Conservation (phyloP, 2,888 invertebrate species). For the Trissolcus brochymenae region DNA sequence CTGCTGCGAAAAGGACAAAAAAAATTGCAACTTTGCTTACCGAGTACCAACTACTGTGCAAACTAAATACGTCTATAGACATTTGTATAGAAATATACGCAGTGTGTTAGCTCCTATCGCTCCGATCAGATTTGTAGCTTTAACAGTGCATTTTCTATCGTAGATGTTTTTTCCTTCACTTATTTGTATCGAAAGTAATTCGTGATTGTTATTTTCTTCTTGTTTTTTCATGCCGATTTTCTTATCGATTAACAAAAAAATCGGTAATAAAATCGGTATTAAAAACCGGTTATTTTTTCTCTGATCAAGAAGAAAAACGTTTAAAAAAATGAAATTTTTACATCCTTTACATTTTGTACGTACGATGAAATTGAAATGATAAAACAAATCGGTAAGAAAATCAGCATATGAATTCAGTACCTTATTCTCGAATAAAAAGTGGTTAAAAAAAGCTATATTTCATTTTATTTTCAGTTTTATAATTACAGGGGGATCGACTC, state of each 20-base stretch:
- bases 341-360: no score
- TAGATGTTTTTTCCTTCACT: background rate
- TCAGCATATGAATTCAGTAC: no score
- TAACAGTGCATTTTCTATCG: conserved; percentile 1
- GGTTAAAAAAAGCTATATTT: no score
- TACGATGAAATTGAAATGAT: no score
- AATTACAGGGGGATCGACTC: no score
- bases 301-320: no score
- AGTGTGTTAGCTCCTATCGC: background rate
- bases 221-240: background rate
- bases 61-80: conserved; percentile 1
- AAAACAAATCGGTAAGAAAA: no score
- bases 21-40: background rate
- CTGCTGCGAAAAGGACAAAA: background rate
- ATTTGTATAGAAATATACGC: conserved; percentile 3
- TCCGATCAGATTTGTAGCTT: background rate
- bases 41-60: conserved; percentile 2
- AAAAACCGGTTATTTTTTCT: no score
- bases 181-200: background rate
- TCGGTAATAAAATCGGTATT: background rate
- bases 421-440: no score
- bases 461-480: no score
- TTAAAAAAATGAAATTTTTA: no score
- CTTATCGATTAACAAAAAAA: background rate
- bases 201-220: background rate